A percentile compares a stretch with the other conserved stretches of the same genome.
These are phyloP conservation scores for Sebastes trivittatus DNA, from an alignment of 2,797 vertebrate genomes.

Conservation along the genomic window DNA sequence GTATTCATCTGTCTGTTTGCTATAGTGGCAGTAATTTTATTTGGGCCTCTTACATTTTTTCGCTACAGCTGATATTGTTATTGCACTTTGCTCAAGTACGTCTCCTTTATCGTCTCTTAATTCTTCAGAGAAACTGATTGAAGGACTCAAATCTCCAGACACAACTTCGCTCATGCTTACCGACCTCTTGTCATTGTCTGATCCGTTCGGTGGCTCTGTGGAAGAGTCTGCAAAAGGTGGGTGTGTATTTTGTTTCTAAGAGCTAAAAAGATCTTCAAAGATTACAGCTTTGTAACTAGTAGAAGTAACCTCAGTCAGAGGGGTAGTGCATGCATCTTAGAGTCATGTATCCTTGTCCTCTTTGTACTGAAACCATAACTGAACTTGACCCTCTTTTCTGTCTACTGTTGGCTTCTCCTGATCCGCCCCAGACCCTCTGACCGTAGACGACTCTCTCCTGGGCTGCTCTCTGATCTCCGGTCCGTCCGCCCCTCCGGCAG, in stretches of 20 bases:
- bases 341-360: background rate
- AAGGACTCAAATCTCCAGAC: conserved; percentile 98
- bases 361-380: background rate
- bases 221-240: conserved; percentile 89
- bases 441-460: conserved; percentile 91
- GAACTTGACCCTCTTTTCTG: background rate
- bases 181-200: conserved; percentile 92
- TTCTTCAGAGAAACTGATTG: conserved; percentile 94
- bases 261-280: background rate
- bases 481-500: conserved; percentile 82
- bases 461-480: conserved; percentile 92
- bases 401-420: background rate
- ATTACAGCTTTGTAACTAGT: background rate
- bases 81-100: background rate
- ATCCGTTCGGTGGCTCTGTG: conserved; percentile 93
- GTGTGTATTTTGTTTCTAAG: background rate
- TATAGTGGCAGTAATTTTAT: background rate
- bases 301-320: no score
- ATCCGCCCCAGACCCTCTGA: conserved; percentile 85
- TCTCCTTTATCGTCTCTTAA: background rate
- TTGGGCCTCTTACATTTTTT: background rate
- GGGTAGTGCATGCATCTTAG: background rate
- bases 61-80: background rate
- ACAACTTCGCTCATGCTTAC: conserved; percentile 93
- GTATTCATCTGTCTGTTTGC: background rate